These are phyloP conservation scores for Argentina silus DNA, from an alignment of 2,797 vertebrate genomes.

Conservation along the genomic window DNA sequence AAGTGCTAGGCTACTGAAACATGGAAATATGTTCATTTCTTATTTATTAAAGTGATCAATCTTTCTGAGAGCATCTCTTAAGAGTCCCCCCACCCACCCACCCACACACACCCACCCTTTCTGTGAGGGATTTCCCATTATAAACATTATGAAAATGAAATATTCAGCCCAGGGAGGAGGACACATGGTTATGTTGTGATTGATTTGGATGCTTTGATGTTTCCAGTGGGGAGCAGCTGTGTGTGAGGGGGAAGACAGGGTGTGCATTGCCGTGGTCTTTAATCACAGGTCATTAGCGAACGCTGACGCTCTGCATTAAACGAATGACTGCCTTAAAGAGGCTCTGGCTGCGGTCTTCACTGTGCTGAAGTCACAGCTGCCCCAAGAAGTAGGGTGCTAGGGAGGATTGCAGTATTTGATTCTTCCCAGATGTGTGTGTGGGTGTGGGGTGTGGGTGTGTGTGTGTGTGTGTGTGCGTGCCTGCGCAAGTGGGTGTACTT, in stretches of 20 bases:
- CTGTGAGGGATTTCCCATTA: neutral
- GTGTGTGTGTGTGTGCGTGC: neutral
- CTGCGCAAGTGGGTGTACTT: neutral
- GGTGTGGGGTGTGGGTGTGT: neutral
- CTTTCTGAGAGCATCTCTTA: neutral
- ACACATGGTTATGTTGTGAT: slow-evolving; percentile 12
- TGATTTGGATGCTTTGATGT: slow-evolving; percentile 18
- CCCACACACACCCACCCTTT: neutral
- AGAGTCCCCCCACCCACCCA: neutral
- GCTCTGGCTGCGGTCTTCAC: neutral
- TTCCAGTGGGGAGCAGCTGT: slow-evolving; percentile 27
- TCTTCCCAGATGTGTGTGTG: neutral
- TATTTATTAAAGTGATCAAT: neutral
- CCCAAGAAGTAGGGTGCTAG: neutral
- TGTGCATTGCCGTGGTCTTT: slow-evolving; percentile 24
- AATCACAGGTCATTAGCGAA: slow-evolving; percentile 25
- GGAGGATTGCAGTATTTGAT: neutral
- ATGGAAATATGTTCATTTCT: neutral
- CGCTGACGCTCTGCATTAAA: neutral
- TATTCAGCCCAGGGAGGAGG: neutral
- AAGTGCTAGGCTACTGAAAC: neutral
- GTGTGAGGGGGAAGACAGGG: slow-evolving; percentile 9
- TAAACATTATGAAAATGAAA: neutral
- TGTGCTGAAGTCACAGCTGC: neutral
- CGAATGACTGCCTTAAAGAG: slow-evolving; percentile 13